phyloP scores from a whole-genome alignment of 2,888 invertebrate genomes.

The Ecdyonurus torrentis region DNA sequence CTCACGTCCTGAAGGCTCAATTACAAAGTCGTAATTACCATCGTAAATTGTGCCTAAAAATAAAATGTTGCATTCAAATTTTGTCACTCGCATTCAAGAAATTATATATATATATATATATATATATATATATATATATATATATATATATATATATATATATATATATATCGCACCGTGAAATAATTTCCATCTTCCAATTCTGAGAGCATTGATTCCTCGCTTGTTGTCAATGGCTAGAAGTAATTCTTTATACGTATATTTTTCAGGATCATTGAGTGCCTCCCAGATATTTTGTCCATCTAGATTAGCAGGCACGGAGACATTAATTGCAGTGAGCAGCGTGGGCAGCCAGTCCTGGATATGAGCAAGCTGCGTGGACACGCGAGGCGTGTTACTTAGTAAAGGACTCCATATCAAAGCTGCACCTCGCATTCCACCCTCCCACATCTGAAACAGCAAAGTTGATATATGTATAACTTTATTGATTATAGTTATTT shows the following conservation, averaged over 20 bases:
- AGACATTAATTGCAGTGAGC: slow-evolving; percentile 20
- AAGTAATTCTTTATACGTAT: background rate
- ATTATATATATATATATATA: background rate
- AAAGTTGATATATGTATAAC: background rate
- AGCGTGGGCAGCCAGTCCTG: slow-evolving; percentile 36
- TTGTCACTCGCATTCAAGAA: background rate
- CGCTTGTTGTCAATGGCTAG: background rate
- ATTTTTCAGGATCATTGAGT: background rate
- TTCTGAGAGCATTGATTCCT: background rate
- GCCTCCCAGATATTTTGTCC: background rate
- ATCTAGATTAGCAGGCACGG: slow-evolving; percentile 20
- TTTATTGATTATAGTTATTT: too few relatives aligned
- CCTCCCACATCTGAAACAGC: slow-evolving; percentile 29
- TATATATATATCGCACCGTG: background rate
- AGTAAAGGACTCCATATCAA: slow-evolving; percentile 32
- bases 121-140: background rate
- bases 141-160: background rate
- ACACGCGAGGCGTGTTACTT: slow-evolving; percentile 24
- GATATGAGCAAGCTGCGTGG: slow-evolving; percentile 30
- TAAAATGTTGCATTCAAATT: background rate
- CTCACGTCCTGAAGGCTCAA: background rate
- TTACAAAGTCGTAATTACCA: background rate
- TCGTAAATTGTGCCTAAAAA: background rate
- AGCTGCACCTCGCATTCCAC: slow-evolving; percentile 32
- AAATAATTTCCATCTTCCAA: background rate